phyloP scores from a whole-genome alignment of 1,140 invertebrate genomes.

The Brachionus sp. region DNA sequence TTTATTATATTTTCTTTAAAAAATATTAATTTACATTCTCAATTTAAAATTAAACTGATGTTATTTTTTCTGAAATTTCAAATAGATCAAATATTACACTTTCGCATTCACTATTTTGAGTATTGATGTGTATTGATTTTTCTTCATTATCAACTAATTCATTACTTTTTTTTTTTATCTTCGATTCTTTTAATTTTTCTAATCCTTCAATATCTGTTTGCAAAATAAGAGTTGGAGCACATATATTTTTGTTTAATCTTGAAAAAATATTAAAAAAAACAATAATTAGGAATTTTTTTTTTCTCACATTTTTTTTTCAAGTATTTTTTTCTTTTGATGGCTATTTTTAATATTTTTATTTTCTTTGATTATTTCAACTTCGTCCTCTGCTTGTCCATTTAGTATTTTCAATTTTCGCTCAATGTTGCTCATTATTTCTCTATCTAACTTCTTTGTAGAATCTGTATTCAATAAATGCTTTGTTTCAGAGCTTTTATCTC shows the following conservation, averaged over 20 bases:
- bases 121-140: not conserved
- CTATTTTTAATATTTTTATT: not conserved
- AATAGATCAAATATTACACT: slow-evolving; percentile 4
- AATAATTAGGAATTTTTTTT: not conserved
- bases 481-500: not conserved
- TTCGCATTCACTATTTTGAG: not conserved
- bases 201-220: slow-evolving; percentile 25
- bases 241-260: not conserved
- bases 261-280: not conserved
- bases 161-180: not conserved
- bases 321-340: not conserved
- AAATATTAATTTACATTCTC: not conserved
- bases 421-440: not conserved
- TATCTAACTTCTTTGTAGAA: not conserved
- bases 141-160: not conserved
- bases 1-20: not conserved
- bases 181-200: not conserved
- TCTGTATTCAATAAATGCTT: not conserved
- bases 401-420: not conserved
- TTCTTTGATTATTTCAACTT: not conserved
- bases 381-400: not conserved
- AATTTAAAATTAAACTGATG: not conserved
- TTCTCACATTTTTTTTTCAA: not conserved
- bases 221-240: not conserved
- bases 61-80: slow-evolving; percentile 25